These are phyloP conservation scores for Philaethria dido DNA, from an alignment of 2,888 invertebrate genomes.

Conservation along the genomic window DNA sequence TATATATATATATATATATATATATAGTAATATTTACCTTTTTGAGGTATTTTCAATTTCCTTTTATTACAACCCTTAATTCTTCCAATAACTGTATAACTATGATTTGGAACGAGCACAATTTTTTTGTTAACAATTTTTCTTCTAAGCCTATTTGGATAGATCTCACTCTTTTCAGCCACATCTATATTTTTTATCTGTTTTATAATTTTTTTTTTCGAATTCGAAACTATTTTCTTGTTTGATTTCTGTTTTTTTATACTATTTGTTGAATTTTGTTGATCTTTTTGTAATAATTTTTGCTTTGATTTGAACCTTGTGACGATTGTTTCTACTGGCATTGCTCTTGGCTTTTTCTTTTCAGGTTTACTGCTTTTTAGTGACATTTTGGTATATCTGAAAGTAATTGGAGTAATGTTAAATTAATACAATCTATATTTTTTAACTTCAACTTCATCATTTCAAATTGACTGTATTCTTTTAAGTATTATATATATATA, in stretches of 20 bases:
- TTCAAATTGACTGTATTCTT: too few relatives aligned
- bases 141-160: constrained; percentile 60
- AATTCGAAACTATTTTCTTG: constrained; percentile 11
- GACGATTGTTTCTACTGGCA: constrained; percentile 53
- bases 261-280: constrained; percentile 25
- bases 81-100: constrained; percentile 56
- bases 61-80: constrained; percentile 58
- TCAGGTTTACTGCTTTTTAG: constrained; percentile 36
- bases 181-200: constrained; percentile 8
- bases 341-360: constrained; percentile 43
- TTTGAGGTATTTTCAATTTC: constrained; percentile 57
- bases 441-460: too few relatives aligned
- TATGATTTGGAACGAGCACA: constrained; percentile 57
- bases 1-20: too few relatives aligned
- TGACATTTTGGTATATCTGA: constrained; percentile 44
- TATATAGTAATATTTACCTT: constrained; percentile 50
- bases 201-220: constrained; percentile 8
- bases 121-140: constrained; percentile 52
- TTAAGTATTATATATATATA: too few relatives aligned
- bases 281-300: constrained; percentile 42
- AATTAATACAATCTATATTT: too few relatives aligned
- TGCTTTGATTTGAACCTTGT: constrained; percentile 59
- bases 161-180: constrained; percentile 52
- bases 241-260: constrained; percentile 36
- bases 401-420: neutral